phyloP scores from a whole-genome alignment of 2,797 vertebrate genomes.

The Threskiornis aethiopicus region DNA sequence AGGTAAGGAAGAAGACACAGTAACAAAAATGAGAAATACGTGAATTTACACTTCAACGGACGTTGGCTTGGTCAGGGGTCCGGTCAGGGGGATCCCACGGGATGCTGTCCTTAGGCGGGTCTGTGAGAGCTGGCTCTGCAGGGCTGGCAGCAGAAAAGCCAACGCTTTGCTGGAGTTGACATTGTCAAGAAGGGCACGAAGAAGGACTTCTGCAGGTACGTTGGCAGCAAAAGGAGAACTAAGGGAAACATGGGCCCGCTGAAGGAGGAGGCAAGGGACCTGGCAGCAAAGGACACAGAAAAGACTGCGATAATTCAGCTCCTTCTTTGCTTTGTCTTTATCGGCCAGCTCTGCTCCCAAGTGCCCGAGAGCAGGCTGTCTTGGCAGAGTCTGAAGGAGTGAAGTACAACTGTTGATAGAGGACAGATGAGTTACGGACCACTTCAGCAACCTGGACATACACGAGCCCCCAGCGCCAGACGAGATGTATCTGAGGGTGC shows the following conservation, averaged over 20 bases:
- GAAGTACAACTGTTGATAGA: background rate
- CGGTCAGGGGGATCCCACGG: background rate
- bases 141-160: background rate
- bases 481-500: background rate
- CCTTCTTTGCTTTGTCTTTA: background rate
- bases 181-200: background rate
- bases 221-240: background rate
- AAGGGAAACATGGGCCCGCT: background rate
- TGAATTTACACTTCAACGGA: background rate
- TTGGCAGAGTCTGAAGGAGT: background rate
- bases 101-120: background rate
- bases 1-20: background rate
- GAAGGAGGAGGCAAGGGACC: background rate
- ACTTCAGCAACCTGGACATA: background rate
- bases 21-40: background rate
- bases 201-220: background rate
- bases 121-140: background rate
- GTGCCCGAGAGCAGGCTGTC: background rate
- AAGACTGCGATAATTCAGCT: background rate
- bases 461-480: background rate
- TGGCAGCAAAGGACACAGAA: background rate
- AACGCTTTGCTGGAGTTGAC: background rate
- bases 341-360: background rate
- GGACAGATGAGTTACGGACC: background rate
- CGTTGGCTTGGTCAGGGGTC: background rate